Percentiles rank a stretch among this genome's conserved stretches.
Conservation (phyloP, 2,113 vertebrate species). For the Pelecanus crispus region DNA sequence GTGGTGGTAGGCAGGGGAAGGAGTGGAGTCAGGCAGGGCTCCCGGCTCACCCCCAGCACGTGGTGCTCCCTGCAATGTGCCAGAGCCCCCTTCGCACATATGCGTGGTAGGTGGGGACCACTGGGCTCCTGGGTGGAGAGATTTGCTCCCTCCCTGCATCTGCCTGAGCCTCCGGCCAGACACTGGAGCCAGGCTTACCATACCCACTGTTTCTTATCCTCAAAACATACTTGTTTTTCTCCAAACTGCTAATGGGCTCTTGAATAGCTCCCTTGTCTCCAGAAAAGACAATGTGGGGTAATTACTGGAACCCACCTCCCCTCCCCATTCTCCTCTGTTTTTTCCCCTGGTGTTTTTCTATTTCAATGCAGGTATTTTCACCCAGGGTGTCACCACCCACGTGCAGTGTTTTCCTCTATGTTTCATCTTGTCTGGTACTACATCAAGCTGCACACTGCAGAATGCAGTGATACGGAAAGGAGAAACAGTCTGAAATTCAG, state of each 20-base stretch:
- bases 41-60: fast-evolving
- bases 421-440: not conserved
- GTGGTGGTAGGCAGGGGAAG: fast-evolving
- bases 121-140: not conserved
- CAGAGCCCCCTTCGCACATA: fast-evolving
- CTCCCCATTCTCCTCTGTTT: fast-evolving
- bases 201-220: not conserved
- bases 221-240: not conserved
- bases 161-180: fast-evolving
- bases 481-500: not conserved
- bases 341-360: not conserved
- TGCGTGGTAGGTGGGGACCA: not conserved
- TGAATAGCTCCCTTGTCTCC: not conserved
- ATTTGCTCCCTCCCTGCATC: fast-evolving
- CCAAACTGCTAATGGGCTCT: not conserved
- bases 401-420: not conserved
- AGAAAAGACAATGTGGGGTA: not conserved
- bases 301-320: not conserved
- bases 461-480: not conserved
- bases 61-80: not conserved
- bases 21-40: not conserved
- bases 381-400: not conserved
- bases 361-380: not conserved
- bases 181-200: not conserved
- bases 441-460: not conserved